Evolutionary conservation across 1,140 invertebrate genomes (phyloP).

Genomic region (Drosophila teissieri): DNA sequence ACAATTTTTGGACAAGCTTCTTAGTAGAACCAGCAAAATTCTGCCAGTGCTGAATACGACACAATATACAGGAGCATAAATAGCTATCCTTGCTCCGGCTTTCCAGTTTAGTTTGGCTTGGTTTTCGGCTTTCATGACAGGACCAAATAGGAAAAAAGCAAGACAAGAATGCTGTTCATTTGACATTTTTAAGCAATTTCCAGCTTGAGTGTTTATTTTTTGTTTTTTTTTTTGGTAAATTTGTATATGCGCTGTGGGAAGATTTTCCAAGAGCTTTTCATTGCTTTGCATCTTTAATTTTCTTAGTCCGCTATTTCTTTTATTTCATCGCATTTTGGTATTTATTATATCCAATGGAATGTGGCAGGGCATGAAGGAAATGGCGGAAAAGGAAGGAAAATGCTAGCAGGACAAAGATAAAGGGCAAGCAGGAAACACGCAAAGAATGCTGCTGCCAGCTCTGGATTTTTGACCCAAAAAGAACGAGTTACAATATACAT

Average conservation of each 20-base stretch:
- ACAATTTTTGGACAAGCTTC: background rate
- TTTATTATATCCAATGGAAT: constrained; percentile 71
- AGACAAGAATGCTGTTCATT: constrained; percentile 40
- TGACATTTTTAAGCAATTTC: constrained; percentile 64
- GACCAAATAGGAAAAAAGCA: background rate
- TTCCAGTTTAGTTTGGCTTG: background rate
- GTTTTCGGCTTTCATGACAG: background rate
- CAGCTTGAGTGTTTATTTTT: background rate
- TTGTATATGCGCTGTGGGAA: no score
- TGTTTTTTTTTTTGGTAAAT: background rate
- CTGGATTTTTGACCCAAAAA: constrained; percentile 16
- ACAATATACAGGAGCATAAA: background rate
- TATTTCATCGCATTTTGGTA: constrained; percentile 70
- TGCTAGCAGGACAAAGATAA: constrained; percentile 14
- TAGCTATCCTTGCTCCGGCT: background rate
- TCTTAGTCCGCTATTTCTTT: constrained; percentile 26
- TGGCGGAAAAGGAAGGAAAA: constrained; percentile 14
- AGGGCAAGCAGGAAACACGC: constrained; percentile 46
- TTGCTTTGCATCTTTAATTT: constrained; percentile 69
- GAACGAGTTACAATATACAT: constrained; percentile 20
- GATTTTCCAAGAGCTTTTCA: constrained; percentile 27
- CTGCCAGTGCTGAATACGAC: background rate
- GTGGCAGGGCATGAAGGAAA: constrained; percentile 32
- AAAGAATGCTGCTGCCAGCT: constrained; percentile 50
- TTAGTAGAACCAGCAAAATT: background rate